Evolutionary conservation across 35 echinoderm and acorn worm species (phyloP), one percentile per base, ranked within the genome.

Genomic region (Anneissia japonica): DNA sequence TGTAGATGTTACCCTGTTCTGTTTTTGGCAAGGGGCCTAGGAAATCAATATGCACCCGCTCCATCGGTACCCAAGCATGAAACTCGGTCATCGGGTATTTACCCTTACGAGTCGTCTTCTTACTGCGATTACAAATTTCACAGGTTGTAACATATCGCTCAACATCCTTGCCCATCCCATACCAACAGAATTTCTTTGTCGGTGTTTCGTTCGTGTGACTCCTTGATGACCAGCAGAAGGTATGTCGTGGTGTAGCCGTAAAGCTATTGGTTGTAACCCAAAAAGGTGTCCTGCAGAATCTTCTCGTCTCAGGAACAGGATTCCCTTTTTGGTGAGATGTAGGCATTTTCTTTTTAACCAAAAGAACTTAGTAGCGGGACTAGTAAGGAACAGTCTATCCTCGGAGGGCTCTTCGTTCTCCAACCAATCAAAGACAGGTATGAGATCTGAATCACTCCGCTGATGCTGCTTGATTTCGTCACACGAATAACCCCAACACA

Each of bases 211-310:
- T 0, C 75, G 30, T 32, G 41, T 39, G 12, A 90, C 78, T 1
- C 89, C 89, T 30, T 82, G 81, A 79, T 90, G 89, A 37, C 82
- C 89, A n/a, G 89, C 82, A 14, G 89, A 77, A 0, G 89, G 75
- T 6, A 81, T 0, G 38, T 91, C 83, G 80, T 91, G 84, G 38
- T 91, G 86, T 21, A 91, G 21, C 19, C 37, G 14, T 23, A 91
- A 80, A 30, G 83, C 38, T 23, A 76, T 35, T 9, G 34, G 1
- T 35, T 46, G 77, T 72, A 86, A 31, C 16, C 77, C 39, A 29
- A 12, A 17, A 26, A 64, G 84, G 21, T 86, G 41, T 16, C 77
- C 39, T 32, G 85, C 21, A 0, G 34, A 0, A 1, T 84, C 26
- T 0, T 79, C 31, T 85, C 81, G 13, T 38, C 80, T 85, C 38